phyloP scores from a whole-genome alignment of 2,888 invertebrate genomes.

The Watsonalla cultraria region DNA sequence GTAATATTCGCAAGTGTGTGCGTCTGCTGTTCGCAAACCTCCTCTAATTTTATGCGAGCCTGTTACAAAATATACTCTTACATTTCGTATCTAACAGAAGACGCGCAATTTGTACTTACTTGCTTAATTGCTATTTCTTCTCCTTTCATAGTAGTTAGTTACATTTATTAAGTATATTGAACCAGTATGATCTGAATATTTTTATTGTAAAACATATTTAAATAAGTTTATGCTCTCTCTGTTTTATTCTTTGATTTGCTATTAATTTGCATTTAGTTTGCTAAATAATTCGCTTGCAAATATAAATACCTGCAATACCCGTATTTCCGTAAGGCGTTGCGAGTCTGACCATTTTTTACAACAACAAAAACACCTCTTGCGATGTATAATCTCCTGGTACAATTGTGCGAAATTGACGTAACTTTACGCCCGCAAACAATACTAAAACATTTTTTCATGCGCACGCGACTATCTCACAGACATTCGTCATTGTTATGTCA shows the following conservation, averaged over 20 bases:
- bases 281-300: not conserved
- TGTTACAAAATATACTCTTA: constrained; percentile 38
- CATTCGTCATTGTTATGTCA: constrained; percentile 63
- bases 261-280: too few species aligned
- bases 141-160: not conserved
- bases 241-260: too few species aligned
- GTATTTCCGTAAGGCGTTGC: constrained; percentile 8
- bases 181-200: too few species aligned
- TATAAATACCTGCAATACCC: not conserved
- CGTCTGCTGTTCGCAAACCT: constrained; percentile 13
- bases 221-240: too few species aligned
- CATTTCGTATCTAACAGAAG: constrained; percentile 20
- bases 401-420: constrained; percentile 76
- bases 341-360: constrained; percentile 31
- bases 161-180: too few species aligned
- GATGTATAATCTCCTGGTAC: constrained; percentile 59
- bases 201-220: too few species aligned
- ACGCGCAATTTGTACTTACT: not conserved
- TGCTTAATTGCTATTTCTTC: not conserved
- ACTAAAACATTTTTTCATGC: constrained; percentile 47
- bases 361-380: constrained; percentile 44
- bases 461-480: constrained; percentile 54
- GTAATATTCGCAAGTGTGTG: constrained; percentile 4
- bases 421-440: constrained; percentile 55
- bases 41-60: constrained; percentile 33